phyloP scores from a whole-genome alignment of 1,140 invertebrate genomes.

The Magallana ariakensis region DNA sequence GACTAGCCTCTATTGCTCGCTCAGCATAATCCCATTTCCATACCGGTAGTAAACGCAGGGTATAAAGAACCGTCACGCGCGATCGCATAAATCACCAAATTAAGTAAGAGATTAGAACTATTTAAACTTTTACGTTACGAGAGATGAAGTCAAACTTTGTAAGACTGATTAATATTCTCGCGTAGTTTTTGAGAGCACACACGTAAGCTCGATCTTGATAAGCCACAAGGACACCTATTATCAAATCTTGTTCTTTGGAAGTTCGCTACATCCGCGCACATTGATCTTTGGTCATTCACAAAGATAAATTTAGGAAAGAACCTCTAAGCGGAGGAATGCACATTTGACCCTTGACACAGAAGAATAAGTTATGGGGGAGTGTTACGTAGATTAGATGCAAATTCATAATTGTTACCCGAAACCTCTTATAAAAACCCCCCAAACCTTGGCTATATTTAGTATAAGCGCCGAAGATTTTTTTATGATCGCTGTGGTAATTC shows the following conservation, averaged over 20 bases:
- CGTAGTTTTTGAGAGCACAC: no score
- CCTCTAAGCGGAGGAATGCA: not conserved
- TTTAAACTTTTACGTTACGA: no score
- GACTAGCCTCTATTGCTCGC: not conserved
- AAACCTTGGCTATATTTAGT: not conserved
- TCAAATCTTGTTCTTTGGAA: slow-evolving; percentile 21
- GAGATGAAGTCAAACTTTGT: no score
- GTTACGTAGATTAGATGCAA: not conserved
- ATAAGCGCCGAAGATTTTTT: not conserved
- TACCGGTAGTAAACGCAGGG: not conserved
- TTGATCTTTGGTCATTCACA: slow-evolving; percentile 10
- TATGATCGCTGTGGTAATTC: not conserved
- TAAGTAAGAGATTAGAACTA: no score
- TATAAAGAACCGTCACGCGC: not conserved
- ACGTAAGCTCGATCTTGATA: not conserved
- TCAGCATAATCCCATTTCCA: slow-evolving; percentile 19
- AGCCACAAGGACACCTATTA: not conserved
- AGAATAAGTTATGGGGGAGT: not conserved
- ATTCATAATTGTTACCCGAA: not conserved
- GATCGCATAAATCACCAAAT: no score
- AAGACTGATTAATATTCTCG: no score
- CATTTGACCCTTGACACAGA: not conserved
- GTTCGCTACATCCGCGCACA: not conserved
- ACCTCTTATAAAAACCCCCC: not conserved
- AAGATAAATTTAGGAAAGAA: not conserved